Base-by-base conservation (phyloP, 1,140 invertebrate genomes). In the Chlorops oryzae region DNA sequence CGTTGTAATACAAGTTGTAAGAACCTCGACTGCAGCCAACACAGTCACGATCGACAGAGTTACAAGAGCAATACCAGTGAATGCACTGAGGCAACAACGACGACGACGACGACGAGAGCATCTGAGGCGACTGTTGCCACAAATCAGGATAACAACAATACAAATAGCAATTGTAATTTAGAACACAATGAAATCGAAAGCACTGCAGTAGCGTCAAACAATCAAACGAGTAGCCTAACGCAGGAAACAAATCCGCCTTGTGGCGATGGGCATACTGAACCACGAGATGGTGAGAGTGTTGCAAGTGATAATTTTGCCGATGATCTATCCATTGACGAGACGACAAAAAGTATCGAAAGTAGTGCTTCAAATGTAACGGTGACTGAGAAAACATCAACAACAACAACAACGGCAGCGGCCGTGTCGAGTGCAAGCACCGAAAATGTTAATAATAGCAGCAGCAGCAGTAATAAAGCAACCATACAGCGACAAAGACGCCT, bases 401-500 rank as follows among this genome's bases (percentile, higher is more conserved):
- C 23, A 15, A 24, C 47, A 9, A 40, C 47, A 37, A 18, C 20
- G 4, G 48, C 51, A 12, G 28, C 41, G 41, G 41, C 39, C 6
- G 43, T 50, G 15, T 13, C 18, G 37, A n/a, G n/a, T 38, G 44
- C 15, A 25, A 55, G 53, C 34, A 55, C 50, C 53, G 57, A 58
- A 40, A 60, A 59, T 62, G 61, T 54, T 59, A 58, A 57, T 60
- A 63, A 62, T 59, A 65, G 64, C 64, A 65, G 62, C 63, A 70
- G 64, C 61, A 58, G 58, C 59, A 65, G 64, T 67, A 70, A 69
- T 63, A 68, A 65, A 65, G 63, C 65, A 61, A 65, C 64, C 63
- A 59, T 62, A 57, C 63, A 65, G 55, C 62, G 64, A 65, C 64
- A 68, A 75, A 78, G 82, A 72, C 80, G 82, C 62, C 81, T 85